Evolutionary conservation across 2,113 vertebrate genomes (phyloP), one percentile per base, ranked within the genome.

Genomic region (Platycercus adscitus): DNA sequence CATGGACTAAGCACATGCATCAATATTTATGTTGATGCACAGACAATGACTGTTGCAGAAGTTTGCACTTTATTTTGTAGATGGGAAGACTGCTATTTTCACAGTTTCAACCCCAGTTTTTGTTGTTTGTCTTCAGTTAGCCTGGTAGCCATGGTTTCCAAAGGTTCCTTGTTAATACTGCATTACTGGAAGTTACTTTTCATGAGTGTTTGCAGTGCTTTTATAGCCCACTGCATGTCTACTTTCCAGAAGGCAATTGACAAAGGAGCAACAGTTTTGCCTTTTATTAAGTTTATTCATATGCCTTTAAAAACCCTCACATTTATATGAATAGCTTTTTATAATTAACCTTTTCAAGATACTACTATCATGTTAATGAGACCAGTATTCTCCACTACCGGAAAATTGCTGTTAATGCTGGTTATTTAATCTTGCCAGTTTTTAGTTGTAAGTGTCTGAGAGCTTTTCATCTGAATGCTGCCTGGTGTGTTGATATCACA

Each of bases 71-170:
- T 35, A 26, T 84, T 92, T 81, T 92, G 29, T 39, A 64, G 14
- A 31, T 63, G 29, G 11, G 37, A 13, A 56, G 6, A 52, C 18
- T 43, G 29, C 6, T 76, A 7, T 86, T 86, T 88, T 56, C 50
- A 73, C 7, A 56, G 13, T 58, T 95, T 81, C 53, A 64, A 70
- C 55, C 11, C 23, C 11, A 7, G 11, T 39, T 94, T 90, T 63
- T 63, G 9, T 29, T 47, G 4, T 50, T 83, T 75, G 13, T 35
- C 46, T 81, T 70, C 47, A n/a, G 53, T 73, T 44, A 91, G 29
- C 20, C 33, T 75, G 55, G 76, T 95, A 94, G 43, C 19, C 44
- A 49, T 64, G 69, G 82, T 90, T 95, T 96, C 81, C 85, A 90
- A 71, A 86, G 39, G 11, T 60, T 86, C 19, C 15, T 21, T 81